Evolutionary conservation across 2,797 vertebrate genomes (phyloP).

Genomic region (Alosa sapidissima): DNA sequence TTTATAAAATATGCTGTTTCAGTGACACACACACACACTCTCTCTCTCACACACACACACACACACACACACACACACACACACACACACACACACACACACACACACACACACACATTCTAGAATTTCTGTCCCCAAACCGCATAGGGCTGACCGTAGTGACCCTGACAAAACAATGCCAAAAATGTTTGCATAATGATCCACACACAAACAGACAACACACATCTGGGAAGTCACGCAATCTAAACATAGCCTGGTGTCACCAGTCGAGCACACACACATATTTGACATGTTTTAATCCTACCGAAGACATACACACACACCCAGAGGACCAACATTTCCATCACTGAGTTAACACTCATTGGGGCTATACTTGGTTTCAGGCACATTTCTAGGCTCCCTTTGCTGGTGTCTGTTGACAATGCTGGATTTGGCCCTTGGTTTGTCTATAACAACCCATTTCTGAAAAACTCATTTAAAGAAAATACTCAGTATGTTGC

Average conservation of each 20-base stretch:
- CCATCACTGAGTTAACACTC: neutral
- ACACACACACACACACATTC: neutral
- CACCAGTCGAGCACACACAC: neutral
- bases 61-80: neutral
- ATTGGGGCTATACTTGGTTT: neutral
- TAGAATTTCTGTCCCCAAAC: neutral
- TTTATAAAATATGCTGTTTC: no score
- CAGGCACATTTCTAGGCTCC: neutral
- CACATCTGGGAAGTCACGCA: neutral
- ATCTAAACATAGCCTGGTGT: constrained; percentile 1
- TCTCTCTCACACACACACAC: no score
- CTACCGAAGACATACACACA: neutral
- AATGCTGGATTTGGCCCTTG: neutral
- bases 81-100: neutral
- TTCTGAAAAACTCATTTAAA: neutral
- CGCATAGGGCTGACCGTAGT: neutral
- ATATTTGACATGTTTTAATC: neutral
- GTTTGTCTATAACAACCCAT: neutral
- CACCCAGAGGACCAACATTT: no score
- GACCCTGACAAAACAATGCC: neutral
- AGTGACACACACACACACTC: no score
- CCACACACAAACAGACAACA: neutral
- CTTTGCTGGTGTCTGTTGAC: neutral
- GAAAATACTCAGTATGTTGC: neutral
- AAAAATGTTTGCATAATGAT: neutral